Base-by-base conservation (phyloP, 2,113 vertebrate species). In the Stictonetta naevosa region DNA sequence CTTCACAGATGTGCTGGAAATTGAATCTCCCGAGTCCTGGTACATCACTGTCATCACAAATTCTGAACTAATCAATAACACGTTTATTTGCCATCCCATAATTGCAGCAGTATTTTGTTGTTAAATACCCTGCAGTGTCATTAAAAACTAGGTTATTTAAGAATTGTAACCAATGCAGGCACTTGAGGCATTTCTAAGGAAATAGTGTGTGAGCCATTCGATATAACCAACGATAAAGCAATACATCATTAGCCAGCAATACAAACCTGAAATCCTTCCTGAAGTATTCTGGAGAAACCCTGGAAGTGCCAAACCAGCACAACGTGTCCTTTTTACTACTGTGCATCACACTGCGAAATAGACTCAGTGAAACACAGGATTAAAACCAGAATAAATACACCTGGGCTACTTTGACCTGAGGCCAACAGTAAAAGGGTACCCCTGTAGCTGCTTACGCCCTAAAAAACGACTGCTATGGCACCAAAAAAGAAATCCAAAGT, bases 141-240 rank as follows among this genome's bases (percentile, higher is more conserved):
- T 95, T 97, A 96, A 88, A 87, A 97, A 17, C 64, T 52, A 62
- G 15, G 7, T 90, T 87, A 94, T 93, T 96, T 93, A 96, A 96
- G 91, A 95, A 81, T 59, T 91, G 69, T 90, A 77, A 92, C 78
- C 87, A 77, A 67, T 3, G 22, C 3, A 10, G 48, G 76, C 90
- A 81, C 67, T 95, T 90, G 93, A 96, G 80, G 52, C 74, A 52
- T 96, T 96, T 96, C 62, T 88, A 91, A 90, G 92, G 90, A 96
- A 96, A 89, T 93, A 79, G 88, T 31, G 23, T 82, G 50, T 58
- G 46, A 91, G 80, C 42, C 1, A 7, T 90, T 97, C 58, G 5
- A 17, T 94, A 50, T 18, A 79, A 48, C 74, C 55, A 79, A 55
- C 75, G 92, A 44, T 90, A 91, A 88, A 87, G 68, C 31, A 28